Conservation (phyloP, 2,888 invertebrate species). For the Andrena camellia region DNA sequence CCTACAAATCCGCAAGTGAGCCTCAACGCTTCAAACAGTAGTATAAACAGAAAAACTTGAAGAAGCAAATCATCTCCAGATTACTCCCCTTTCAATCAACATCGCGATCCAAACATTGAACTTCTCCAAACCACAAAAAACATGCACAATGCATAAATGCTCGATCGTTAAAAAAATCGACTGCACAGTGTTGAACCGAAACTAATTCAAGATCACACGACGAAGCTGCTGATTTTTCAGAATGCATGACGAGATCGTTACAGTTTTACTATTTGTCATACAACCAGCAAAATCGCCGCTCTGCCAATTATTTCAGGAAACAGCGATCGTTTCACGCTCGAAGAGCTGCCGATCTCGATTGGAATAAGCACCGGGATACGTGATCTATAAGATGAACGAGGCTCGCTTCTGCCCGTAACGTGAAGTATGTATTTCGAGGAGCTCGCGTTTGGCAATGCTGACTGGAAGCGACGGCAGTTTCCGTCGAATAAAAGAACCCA, state of each 20-base stretch:
- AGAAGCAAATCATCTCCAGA: no score
- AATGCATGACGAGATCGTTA: not conserved
- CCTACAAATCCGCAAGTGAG: no score
- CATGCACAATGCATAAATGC: no score
- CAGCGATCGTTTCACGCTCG: constrained; percentile 44
- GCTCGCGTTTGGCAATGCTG: constrained; percentile 20
- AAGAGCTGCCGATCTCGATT: constrained; percentile 35
- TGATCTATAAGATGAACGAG: constrained; percentile 12
- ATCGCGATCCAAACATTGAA: no score
- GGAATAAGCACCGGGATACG: constrained; percentile 26
- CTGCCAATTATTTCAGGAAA: constrained; percentile 38
- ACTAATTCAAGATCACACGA: no score
- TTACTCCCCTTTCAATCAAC: no score
- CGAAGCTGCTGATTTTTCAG: not conserved
- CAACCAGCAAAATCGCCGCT: not conserved
- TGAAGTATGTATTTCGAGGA: constrained; percentile 38
- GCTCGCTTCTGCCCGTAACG: constrained; percentile 30
- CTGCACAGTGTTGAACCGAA: no score
- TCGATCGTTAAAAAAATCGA: no score
- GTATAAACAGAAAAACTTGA: no score
- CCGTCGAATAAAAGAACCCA: constrained; percentile 20
- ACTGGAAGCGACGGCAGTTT: constrained; percentile 32
- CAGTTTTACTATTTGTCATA: not conserved
- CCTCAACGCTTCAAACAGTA: no score
- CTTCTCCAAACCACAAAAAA: no score